Conservation (phyloP, 2,888 invertebrate genomes). For the Hirtodrosophila cameraria region DNA sequence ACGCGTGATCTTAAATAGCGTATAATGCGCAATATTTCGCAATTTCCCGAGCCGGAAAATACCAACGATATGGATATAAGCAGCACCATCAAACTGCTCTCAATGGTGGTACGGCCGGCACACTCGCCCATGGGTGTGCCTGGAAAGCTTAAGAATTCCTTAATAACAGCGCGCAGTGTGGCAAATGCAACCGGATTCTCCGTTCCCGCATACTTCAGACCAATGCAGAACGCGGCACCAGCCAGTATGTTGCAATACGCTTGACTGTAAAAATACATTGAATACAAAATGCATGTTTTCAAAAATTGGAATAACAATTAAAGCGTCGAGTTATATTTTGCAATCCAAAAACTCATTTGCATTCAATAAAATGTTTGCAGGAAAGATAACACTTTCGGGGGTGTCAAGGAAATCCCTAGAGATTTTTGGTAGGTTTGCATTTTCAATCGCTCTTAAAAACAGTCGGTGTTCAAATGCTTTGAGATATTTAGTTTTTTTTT, state of each 20-base stretch:
- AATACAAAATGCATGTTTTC: neutral
- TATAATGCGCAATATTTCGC: slow-evolving; percentile 91
- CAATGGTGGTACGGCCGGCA: slow-evolving; percentile 95
- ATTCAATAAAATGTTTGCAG: too few species aligned
- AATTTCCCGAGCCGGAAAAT: slow-evolving; percentile 97
- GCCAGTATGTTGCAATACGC: slow-evolving; percentile 98
- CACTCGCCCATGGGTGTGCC: slow-evolving; percentile 92
- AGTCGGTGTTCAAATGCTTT: too few species aligned
- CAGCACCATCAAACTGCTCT: slow-evolving; percentile 93
- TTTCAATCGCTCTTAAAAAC: too few species aligned
- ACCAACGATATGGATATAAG: slow-evolving; percentile 89
- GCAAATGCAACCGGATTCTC: slow-evolving; percentile 92
- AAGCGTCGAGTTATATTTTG: too few species aligned
- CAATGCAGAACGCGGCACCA: slow-evolving; percentile 97
- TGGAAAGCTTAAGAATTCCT: slow-evolving; percentile 81
- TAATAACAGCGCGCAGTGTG: slow-evolving; percentile 86
- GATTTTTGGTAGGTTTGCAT: too few species aligned
- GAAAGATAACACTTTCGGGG: too few species aligned
- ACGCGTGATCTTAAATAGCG: slow-evolving; percentile 93
- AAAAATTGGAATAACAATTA: too few species aligned
- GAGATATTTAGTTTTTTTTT: too few species aligned
- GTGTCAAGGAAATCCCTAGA: too few species aligned
- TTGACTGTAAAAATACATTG: slow-evolving; percentile 87
- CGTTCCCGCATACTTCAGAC: slow-evolving; percentile 96
- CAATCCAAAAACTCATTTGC: too few species aligned